phyloP scores from a whole-genome alignment of 2,888 invertebrate genomes.

The Aphelenchoides bicaudatus region DNA sequence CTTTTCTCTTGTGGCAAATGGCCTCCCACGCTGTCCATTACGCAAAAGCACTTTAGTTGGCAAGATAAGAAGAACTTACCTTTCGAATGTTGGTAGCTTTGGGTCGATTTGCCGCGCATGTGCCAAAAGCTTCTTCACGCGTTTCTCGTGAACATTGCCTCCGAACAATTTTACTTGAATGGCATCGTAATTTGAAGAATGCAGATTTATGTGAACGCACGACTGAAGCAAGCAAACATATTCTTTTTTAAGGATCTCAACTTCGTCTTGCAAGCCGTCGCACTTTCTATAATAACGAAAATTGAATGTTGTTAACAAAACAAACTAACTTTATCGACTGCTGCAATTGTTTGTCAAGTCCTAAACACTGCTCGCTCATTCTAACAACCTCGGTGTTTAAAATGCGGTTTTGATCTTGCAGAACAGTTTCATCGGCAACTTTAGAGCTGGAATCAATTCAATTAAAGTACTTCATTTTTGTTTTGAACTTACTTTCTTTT shows the following conservation, averaged over 20 bases:
- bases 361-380: constrained; percentile 61
- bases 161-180: constrained; percentile 64
- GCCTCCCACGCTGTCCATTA: constrained; percentile 14
- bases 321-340: constrained; percentile 25
- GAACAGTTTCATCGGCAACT: constrained; percentile 22
- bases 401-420: constrained; percentile 62
- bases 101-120: constrained; percentile 64
- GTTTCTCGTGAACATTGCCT: constrained; percentile 63
- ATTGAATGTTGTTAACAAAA: not conserved
- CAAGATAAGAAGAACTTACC: constrained; percentile 47
- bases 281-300: constrained; percentile 28
- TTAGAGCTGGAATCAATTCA: constrained; percentile 10
- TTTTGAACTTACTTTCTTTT: no score
- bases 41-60: constrained; percentile 10
- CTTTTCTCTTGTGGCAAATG: not conserved
- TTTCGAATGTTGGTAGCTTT: constrained; percentile 64
- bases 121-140: constrained; percentile 62
- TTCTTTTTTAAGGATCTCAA: constrained; percentile 64
- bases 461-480: no score
- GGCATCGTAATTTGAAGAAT: constrained; percentile 63
- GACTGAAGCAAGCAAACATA: constrained; percentile 65
- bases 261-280: constrained; percentile 58
- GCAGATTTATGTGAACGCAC: constrained; percentile 63
- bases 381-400: constrained; percentile 65
- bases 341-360: constrained; percentile 53